Percentiles rank a stretch among this genome's conserved stretches.
Conservation (phyloP, 2,888 invertebrate genomes). For the Lissonota sp. region DNA sequence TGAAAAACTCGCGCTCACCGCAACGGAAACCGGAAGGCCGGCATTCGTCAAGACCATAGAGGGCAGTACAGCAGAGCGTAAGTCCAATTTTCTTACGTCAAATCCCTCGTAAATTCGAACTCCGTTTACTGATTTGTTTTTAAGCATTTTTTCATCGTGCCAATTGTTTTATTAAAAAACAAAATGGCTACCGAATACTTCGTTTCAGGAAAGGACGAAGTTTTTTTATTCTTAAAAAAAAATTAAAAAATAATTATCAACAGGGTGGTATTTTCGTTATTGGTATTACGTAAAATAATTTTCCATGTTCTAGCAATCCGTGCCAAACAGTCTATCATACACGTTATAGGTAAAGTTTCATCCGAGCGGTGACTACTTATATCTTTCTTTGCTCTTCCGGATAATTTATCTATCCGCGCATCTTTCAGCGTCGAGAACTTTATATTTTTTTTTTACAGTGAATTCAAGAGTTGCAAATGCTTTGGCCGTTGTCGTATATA, state of each 20-base stretch:
- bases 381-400: slow-evolving; percentile 67
- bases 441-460: slow-evolving; percentile 43
- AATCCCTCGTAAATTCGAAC: background rate
- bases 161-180: slow-evolving; percentile 9
- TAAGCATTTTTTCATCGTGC: background rate
- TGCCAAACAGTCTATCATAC: slow-evolving; percentile 83
- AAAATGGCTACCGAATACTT: background rate
- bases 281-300: slow-evolving; percentile 72
- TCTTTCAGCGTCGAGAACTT: slow-evolving; percentile 55
- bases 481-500: slow-evolving; percentile 42
- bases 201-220: slow-evolving; percentile 22
- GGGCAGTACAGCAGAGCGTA: slow-evolving; percentile 92
- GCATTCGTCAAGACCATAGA: slow-evolving; percentile 90
- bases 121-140: background rate
- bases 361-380: slow-evolving; percentile 70
- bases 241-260: slow-evolving; percentile 8
- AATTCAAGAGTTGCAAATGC: slow-evolving; percentile 51
- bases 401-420: slow-evolving; percentile 46
- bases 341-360: slow-evolving; percentile 83
- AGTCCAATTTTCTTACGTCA: slow-evolving; percentile 83
- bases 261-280: slow-evolving; percentile 18
- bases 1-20: slow-evolving; percentile 72
- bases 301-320: slow-evolving; percentile 83
- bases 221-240: background rate
- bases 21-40: slow-evolving; percentile 87